Evolutionary conservation across 2,888 invertebrate genomes (phyloP), one percentile per base, ranked within the genome.

Genomic region (Rhagophthalmus giganteus): DNA sequence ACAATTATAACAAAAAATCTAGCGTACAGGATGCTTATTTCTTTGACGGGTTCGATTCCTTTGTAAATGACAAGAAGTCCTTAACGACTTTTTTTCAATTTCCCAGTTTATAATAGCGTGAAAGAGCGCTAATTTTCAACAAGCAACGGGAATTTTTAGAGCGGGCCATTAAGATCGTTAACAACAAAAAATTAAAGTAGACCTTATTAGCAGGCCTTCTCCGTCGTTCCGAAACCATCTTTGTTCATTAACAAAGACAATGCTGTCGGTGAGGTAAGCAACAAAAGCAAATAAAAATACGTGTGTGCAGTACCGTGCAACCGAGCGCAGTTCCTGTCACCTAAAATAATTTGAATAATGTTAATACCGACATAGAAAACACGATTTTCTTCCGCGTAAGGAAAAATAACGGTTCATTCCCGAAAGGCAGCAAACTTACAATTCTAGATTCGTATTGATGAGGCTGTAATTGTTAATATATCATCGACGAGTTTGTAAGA

Each of bases 321-420:
- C 51, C 45, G 37, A 45, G 27, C 45, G 26, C 4, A 37, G 34
- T 51, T 51, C 51, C 51, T 51, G 51, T 51, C 51, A 40, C 45
- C 45, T 34, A 40, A 45, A 51, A 51, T 39, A 45, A 45, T 44
- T 42, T 42, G 44, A 50, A 33, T 47, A 47, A 39, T 39, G 15
- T 38, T 37, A 35, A 35, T 37, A 31, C 45, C 15, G 16, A 14
- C 12, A 32, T 20, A 5, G 20, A 7, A 20, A 3, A 5, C 7
- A 20, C 20, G 7, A 5, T 5, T 5, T 20, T 20, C 20, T 20
- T 20, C 20, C 20, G 20, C 20, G 7, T 20, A 3, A 5, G 20
- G n/a, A n/a, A n/a, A n/a, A n/a, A n/a, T n/a, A n/a, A n/a, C n/a
- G n/a, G n/a, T n/a, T n/a, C n/a, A n/a, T n/a, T n/a, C n/a, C n/a